Conservation (phyloP, 2,113 vertebrate species). For the Callipepla californica region DNA sequence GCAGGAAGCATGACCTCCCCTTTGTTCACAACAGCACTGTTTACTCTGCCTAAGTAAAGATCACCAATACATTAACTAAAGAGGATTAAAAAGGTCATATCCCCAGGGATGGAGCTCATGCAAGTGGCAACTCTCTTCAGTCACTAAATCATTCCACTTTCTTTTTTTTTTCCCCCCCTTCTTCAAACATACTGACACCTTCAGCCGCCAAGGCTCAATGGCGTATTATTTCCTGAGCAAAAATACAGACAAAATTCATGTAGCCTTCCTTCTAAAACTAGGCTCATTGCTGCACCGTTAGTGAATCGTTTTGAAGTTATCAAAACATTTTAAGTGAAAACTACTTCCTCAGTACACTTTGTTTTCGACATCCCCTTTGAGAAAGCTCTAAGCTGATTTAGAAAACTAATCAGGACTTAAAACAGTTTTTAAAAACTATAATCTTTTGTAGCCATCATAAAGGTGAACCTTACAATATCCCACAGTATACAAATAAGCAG, state of each 20-base stretch:
- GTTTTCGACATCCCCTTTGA: background rate
- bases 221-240: background rate
- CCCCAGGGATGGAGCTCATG: slow-evolving; percentile 83
- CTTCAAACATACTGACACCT: slow-evolving; percentile 39
- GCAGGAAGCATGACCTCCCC: slow-evolving; percentile 84
- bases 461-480: background rate
- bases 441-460: background rate
- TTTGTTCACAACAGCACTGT: slow-evolving; percentile 85
- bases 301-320: background rate
- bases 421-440: background rate
- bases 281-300: background rate
- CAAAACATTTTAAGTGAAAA: background rate
- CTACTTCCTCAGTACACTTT: rapidly evolving
- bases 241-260: background rate
- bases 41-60: slow-evolving; percentile 95
- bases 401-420: background rate
- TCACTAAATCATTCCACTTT: slow-evolving; percentile 61
- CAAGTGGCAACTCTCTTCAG: slow-evolving; percentile 75
- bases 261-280: background rate
- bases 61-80: slow-evolving; percentile 93
- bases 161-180: background rate
- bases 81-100: slow-evolving; percentile 88
- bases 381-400: background rate
- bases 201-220: background rate
- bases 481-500: background rate